Percentiles rank a stretch among this genome's conserved stretches.
phyloP scores from a whole-genome alignment of 2,113 vertebrate species.

The human region GRCh38 chr14:57353001-57353500 shows the following conservation, averaged over 20 bases:
- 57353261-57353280: not conserved
- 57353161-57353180: not conserved
- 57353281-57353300: not conserved
- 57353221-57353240: slow-evolving; percentile 15
- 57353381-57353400: not conserved
- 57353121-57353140: not conserved
- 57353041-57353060: slow-evolving; percentile 37
- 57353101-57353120: not conserved
- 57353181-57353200: not conserved
- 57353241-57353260: not conserved
- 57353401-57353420: not conserved
- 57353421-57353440: not conserved
- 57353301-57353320: not conserved
- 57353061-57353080: not conserved
- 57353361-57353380: not conserved
- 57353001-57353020: not conserved
- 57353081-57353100: not conserved
- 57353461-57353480: slow-evolving; percentile 20
- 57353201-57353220: not conserved
- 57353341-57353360: slow-evolving; percentile 15
- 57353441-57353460: slow-evolving; percentile 32
- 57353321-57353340: not conserved
- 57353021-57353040: not conserved
- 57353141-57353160: not conserved
- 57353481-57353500: not conserved